Evolutionary conservation across 2,113 vertebrate species (phyloP), one percentile per base, ranked within the genome.

Genomic region (Paratilapia polleni): DNA sequence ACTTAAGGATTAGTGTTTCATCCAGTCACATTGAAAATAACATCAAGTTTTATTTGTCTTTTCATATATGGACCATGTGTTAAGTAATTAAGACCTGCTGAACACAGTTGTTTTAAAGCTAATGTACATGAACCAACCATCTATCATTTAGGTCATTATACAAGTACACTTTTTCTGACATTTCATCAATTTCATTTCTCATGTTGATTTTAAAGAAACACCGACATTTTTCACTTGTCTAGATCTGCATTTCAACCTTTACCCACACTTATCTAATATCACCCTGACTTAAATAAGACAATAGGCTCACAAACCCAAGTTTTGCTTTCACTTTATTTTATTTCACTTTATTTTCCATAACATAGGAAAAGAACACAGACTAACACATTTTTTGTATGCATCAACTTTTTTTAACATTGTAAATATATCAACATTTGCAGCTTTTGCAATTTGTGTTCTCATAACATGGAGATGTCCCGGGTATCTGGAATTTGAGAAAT

Each of bases 321-420:
- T 88, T 83, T 68, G 14, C 36, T 81, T 85, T 81, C 38, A 64
- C 20, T 87, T 92, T 92, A 93, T 92, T 93, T 92, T 86, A n/a
- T 81, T 85, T 81, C 38, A 64, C 20, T 87, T 92, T 92, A 93
- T 92, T 93, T 92, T 86, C 41, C 58, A 79, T 74, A 86, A 84
- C 26, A 81, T 52, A 83, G 80, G 14, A 81, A 87, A 58, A 79
- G 2, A 73, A 58, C 38, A 89, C 83, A 86, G 87, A 94, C 57
- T 57, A 80, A 78, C 56, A 81, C 7, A 34, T 24, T 52, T 60
- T 76, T 7, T 31, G 26, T 38, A 61, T 84, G 26, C 24, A n/a
- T 76, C 8, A 59, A 36, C 13, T 24, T 22, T 83, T 28, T 57
- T 56, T 61, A 59, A 88, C 73, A 87, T 13, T 77, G 76, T 62